Base-by-base conservation (phyloP, 2,888 invertebrate species). In the Copidosoma aretas region DNA sequence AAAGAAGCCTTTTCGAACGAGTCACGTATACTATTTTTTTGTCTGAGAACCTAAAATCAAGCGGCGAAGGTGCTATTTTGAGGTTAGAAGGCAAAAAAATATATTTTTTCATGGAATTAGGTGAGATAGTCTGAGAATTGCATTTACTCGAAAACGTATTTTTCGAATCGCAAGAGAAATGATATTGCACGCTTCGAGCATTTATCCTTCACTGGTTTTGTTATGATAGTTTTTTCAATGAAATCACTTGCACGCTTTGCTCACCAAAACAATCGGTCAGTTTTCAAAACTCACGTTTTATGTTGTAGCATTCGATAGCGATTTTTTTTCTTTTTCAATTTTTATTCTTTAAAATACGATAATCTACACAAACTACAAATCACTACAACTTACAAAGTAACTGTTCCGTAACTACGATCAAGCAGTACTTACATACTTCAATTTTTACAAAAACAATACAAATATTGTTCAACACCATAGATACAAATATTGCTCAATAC, bases 231-330 rank as follows among this genome's bases (percentile, higher is more conserved):
- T 52, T 24, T n/a, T 41, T 57, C 24, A 17, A 25, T 17, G 15
- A 19, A 60, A 46, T 65, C 54, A 22, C 8, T 21, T 65, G 65
- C 65, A 65, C 65, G 65, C 65, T 65, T 65, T 32, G 53, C 46
- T 32, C 8, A 32, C 8, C 32, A 32, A 32, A 43, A 43, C 46
- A 43, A 61, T 53, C n/a, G 21, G 22, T n/a, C 32, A 3, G 41
- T 58, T 58, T 58, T 19, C 49, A 17, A 22, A 32, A 32, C 8
- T 32, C 32, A 32, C 32, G 32, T 32, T 32, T 32, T 32, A 32
- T 32, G 3, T 3, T 32, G 3, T 8, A 5, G 32, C 32, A 32
- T 5, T 32, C 3, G 8, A 49, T n/a, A 58, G 51, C 17, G 41
- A 49, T 41, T 15, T 19, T 21, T 10, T 46, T 10, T 51, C 57